Evolutionary conservation across 2,113 vertebrate genomes (phyloP).

Genomic region (Ophiodon elongatus): DNA sequence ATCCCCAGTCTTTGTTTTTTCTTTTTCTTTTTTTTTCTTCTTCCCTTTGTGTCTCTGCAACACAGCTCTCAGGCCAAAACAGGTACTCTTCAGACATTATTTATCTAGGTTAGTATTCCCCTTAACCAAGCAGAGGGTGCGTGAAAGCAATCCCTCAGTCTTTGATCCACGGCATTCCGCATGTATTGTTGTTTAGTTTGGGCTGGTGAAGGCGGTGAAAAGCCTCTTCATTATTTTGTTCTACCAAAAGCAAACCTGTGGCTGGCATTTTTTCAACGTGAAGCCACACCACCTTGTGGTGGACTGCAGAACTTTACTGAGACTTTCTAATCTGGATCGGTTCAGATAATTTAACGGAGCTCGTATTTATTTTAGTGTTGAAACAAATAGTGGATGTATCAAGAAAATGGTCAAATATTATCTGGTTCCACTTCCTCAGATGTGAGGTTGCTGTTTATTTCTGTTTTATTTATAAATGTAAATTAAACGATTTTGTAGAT

Average conservation of each 20-base stretch:
- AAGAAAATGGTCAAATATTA: not conserved
- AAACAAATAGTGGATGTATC: not conserved
- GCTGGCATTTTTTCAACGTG: conserved; percentile 37
- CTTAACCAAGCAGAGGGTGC: conserved; percentile 60
- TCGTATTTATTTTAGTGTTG: not conserved
- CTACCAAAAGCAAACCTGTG: conserved; percentile 13
- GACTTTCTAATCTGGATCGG: not conserved
- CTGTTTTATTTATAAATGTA: not conserved
- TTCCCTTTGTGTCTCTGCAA: conserved; percentile 34
- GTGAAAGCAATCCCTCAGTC: conserved; percentile 62
- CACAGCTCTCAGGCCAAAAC: conserved; percentile 48
- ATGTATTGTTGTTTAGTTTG: conserved; percentile 61
- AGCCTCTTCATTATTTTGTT: conserved; percentile 17
- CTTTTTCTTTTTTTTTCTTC: not conserved
- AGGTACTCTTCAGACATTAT: conserved; percentile 58
- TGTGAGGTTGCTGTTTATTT: not conserved
- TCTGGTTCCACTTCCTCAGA: not conserved
- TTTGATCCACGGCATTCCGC: conserved; percentile 59
- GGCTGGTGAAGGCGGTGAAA: conserved; percentile 45
- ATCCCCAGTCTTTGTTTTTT: conserved; percentile 45
- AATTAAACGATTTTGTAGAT: not conserved
- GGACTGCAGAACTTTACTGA: conserved; percentile 25
- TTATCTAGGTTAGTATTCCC: conserved; percentile 62
- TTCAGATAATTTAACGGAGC: not conserved
- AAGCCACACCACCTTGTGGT: conserved; percentile 72